Evolutionary conservation across 2,888 invertebrate species (phyloP), one percentile per base, ranked within the genome.

Genomic region (Ferdinandea cuprea): DNA sequence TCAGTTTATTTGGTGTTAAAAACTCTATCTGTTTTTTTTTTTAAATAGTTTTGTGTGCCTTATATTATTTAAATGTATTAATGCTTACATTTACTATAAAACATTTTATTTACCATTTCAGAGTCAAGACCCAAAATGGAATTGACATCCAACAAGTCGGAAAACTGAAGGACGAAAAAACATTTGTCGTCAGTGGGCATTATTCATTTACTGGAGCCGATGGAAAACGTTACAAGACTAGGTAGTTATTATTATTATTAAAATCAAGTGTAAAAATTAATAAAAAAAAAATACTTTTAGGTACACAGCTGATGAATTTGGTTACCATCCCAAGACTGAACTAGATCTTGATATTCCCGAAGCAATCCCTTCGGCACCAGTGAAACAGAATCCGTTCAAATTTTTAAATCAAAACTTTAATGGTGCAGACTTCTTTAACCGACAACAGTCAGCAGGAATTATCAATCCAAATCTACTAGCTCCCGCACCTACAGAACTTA

Each of bases 261-360:
- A 15, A n/a, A 54, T 8, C 2, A 7, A 19, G 4, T 6, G 15
- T 3, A 30, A 6, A 44, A 13, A 6, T 7, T 30, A 15, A 7
- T 40, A 2, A n/a, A 19, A 37, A 9, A 9, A 3, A 21, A 37
- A 5, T 71, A 0, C 7, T 30, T 50, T 7, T 1, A 85, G 91
- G 40, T 91, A 91, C 46, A 91, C 91, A 3, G 91, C 91, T 66
- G 91, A 91, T 86, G 91, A 91, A 85, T 88, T 89, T 42, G 91
- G 91, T 17, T 91, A 91, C 42, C 91, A 91, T 87, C 91, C 91
- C 52, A 90, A 89, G 35, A 91, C 91, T n/a, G 90, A 91, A 77
- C 87, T 91, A 13, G 91, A 91, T 77, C 87, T 91, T 28, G 90
- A 90, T 30, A 87, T 91, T 44, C 90, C 91, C 11, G 90, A 89